Evolutionary conservation across 2,113 vertebrate species (phyloP), one percentile per base, ranked within the genome.

Genomic region (Ciconia maguari): DNA sequence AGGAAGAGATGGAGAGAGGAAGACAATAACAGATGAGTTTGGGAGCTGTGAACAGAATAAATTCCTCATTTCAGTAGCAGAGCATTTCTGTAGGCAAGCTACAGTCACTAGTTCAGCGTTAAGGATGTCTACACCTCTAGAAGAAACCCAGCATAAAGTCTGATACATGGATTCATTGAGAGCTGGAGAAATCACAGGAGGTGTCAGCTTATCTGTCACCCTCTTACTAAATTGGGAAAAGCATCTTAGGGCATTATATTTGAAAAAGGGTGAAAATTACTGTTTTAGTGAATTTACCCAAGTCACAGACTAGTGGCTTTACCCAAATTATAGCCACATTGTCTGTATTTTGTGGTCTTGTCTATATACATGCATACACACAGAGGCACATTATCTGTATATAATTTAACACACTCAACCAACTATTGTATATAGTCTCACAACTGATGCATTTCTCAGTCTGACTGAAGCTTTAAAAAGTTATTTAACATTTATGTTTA

Each of bases 361-460:
- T 0, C 0, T 71, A 2, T n/a, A 27, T 32, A 11, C 20, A 7
- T n/a, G 21, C 38, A 7, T 16, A 10, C 10, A 32, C 42, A 18
- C 64, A 7, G 0, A 34, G 66, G 9, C n/a, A n/a, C 8, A 1
- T 29, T 42, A 3, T 20, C 26, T 58, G 30, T 54, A 0, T 27
- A 1, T 24, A 16, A 20, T 54, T 70, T n/a, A 62, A 21, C 20
- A 48, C 7, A 4, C 9, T 17, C 34, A 57, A 10, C 17, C 71
- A 20, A 0, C 61, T 65, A 16, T 16, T 65, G 14, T 38, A 7
- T 17, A 1, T 19, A 55, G 32, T 20, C 34, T 80, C 25, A 3
- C 41, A 36, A 6, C 1, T 1, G 26, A 24, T 41, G 34, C 0
- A 22, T 86, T 66, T 83, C 42, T 41, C 41, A 51, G 42, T 36